A percentile compares a stretch with the other conserved stretches of the same genome.
Evolutionary conservation across 1,140 invertebrate species (phyloP).

Genomic region (Epicauta chinensis): DNA sequence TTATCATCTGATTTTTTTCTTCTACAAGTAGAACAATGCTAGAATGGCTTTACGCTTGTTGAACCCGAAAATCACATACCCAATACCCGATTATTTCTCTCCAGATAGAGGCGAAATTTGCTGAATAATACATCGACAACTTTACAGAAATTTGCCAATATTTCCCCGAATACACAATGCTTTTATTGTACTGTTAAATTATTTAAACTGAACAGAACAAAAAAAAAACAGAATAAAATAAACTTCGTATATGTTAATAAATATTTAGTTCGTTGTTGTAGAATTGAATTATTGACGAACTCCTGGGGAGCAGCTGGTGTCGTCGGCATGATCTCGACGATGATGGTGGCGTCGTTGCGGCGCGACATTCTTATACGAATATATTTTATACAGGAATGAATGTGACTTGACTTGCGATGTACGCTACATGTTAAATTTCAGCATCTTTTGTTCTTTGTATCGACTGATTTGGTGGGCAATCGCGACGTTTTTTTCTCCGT

Average conservation of each 20-base stretch:
- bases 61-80: slow-evolving; percentile 17
- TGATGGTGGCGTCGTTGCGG: neutral
- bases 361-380: slow-evolving; percentile 3
- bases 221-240: too few species aligned
- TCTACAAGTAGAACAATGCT: too few species aligned
- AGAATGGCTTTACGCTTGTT: slow-evolving; percentile 12
- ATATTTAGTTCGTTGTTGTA: too few species aligned
- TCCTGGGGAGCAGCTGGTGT: slow-evolving; percentile 13
- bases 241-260: too few species aligned
- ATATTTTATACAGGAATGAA: neutral
- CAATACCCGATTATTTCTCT: neutral
- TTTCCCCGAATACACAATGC: too few species aligned
- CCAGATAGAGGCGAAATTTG: slow-evolving; percentile 2
- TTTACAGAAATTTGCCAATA: too few species aligned
- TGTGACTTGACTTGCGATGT: slow-evolving; percentile 9
- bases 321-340: neutral
- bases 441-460: too few species aligned
- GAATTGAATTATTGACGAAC: slow-evolving; percentile 13
- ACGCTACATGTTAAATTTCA: neutral
- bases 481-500: too few species aligned
- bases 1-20: too few species aligned
- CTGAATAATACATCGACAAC: slow-evolving; percentile 9
- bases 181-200: too few species aligned
- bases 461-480: too few species aligned
- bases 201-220: too few species aligned